Evolutionary conservation across 2,797 vertebrate genomes (phyloP).

Genomic region (Vireo griseus): DNA sequence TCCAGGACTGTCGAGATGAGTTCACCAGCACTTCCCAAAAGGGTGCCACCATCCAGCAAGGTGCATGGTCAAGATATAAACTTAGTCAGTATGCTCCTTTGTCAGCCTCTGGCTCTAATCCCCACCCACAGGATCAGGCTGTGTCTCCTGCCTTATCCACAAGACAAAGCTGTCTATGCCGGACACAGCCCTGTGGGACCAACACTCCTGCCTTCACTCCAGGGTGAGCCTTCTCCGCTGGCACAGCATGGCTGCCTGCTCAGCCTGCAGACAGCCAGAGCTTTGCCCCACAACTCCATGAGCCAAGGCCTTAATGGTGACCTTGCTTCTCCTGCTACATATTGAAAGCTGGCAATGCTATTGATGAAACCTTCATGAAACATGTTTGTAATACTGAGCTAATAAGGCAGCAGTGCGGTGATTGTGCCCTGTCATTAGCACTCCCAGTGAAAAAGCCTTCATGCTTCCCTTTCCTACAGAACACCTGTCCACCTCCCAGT

Average conservation of each 20-base stretch:
- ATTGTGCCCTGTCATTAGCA: background rate
- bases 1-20: rapidly evolving
- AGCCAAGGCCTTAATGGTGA: background rate
- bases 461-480: background rate
- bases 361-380: background rate
- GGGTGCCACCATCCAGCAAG: background rate
- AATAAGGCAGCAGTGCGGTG: background rate
- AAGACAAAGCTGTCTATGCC: background rate
- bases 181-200: background rate
- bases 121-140: background rate
- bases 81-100: rapidly evolving
- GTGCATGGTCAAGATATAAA: background rate
- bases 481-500: background rate
- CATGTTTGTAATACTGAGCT: background rate
- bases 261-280: background rate
- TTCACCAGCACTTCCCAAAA: background rate
- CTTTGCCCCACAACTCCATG: background rate
- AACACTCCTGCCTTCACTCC: rapidly evolving
- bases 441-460: background rate
- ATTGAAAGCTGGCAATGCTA: background rate
- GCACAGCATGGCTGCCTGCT: rapidly evolving
- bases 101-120: background rate
- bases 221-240: background rate
- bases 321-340: background rate
- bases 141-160: background rate